phyloP scores from a whole-genome alignment of 2,113 vertebrate species.

The Regulus satrapa region DNA sequence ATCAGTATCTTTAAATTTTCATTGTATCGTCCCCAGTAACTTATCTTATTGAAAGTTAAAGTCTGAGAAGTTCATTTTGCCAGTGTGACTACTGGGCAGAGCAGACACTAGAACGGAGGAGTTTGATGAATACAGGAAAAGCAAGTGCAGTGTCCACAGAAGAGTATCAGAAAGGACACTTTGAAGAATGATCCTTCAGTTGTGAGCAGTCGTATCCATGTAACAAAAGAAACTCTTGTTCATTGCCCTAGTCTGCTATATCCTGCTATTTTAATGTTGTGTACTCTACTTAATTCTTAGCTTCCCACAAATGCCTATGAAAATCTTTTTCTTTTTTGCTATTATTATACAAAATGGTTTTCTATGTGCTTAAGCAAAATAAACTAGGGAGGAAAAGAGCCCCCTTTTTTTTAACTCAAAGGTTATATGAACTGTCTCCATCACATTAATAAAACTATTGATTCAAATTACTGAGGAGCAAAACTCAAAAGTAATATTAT shows the following conservation, averaged over 20 bases:
- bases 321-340: background rate
- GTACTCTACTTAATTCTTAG: background rate
- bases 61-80: background rate
- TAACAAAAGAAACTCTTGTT: background rate
- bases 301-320: background rate
- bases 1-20: background rate
- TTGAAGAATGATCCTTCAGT: background rate
- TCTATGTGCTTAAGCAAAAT: background rate
- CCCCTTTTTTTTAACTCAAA: background rate
- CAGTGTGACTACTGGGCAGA: background rate
- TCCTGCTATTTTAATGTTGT: background rate
- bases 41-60: background rate
- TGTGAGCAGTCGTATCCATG: background rate
- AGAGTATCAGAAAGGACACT: background rate
- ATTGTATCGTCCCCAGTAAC: background rate
- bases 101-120: background rate
- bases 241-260: background rate
- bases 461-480: background rate
- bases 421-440: background rate
- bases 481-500: background rate
- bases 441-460: background rate
- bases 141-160: background rate
- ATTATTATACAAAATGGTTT: background rate
- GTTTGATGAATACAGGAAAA: background rate
- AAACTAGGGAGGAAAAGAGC: background rate